Evolutionary conservation across 2,888 invertebrate species (phyloP).

Genomic region (Lasius fuliginosus): DNA sequence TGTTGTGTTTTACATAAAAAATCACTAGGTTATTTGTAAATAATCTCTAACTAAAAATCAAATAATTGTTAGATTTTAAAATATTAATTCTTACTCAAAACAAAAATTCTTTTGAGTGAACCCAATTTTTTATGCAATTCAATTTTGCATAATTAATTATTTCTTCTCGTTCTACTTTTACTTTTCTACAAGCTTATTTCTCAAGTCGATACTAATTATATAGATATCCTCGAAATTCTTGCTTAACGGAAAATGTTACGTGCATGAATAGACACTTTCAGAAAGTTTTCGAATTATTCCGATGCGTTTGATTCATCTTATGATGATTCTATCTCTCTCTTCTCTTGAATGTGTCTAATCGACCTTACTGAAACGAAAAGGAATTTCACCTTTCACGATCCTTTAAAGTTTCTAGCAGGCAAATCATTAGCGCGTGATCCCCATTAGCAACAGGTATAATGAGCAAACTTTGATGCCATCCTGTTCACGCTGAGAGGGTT

Average conservation of each 20-base stretch:
- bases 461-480: slow-evolving; percentile 59
- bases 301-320: slow-evolving; percentile 28
- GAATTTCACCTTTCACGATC: slow-evolving; percentile 52
- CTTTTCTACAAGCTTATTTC: not conserved
- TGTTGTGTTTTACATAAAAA: slow-evolving; percentile 9
- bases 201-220: slow-evolving; percentile 1
- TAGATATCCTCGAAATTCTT: not conserved
- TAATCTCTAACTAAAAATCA: not conserved
- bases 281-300: slow-evolving; percentile 48
- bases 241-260: not conserved
- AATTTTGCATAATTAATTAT: not conserved
- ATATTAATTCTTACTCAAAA: not conserved
- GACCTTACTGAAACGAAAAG: slow-evolving; percentile 28
- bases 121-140: not conserved
- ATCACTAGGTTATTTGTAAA: not conserved
- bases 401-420: slow-evolving; percentile 57
- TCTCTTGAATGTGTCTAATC: not conserved
- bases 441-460: slow-evolving; percentile 70
- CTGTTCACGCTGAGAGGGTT: slow-evolving; percentile 14
- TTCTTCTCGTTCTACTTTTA: not conserved
- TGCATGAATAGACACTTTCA: slow-evolving; percentile 2
- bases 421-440: slow-evolving; percentile 62
- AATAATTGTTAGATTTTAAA: not conserved
- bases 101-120: not conserved
- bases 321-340: not conserved